Evolutionary conservation across 2,113 vertebrate species (phyloP).

Genomic region (Pterocles gutturalis): DNA sequence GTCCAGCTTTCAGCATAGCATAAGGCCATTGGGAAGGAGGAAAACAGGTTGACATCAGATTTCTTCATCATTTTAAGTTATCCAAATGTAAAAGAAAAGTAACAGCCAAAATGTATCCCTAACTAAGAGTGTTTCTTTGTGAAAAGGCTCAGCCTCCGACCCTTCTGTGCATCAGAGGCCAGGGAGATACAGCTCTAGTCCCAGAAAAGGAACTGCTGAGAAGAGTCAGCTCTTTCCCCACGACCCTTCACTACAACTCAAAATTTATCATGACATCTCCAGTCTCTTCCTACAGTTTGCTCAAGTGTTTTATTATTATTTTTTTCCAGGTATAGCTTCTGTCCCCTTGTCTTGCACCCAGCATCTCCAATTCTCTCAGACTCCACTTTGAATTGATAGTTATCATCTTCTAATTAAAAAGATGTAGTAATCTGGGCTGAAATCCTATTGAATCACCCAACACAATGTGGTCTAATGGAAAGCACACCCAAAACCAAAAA

Average conservation of each 20-base stretch:
- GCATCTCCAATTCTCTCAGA: background rate
- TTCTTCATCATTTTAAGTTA: background rate
- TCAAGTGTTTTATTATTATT: background rate
- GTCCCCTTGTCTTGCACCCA: accelerated
- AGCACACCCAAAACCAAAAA: background rate
- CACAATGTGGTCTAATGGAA: background rate
- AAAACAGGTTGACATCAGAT: background rate
- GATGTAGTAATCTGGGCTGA: background rate
- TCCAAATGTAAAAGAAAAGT: background rate
- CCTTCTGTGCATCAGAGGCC: background rate
- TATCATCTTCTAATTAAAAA: background rate
- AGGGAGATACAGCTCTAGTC: background rate
- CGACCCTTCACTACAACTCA: background rate
- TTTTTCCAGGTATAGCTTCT: background rate
- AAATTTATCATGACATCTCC: background rate
- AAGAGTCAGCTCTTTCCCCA: background rate
- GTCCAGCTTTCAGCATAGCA: background rate
- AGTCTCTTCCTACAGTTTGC: background rate
- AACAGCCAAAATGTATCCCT: background rate
- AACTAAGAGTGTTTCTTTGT: background rate
- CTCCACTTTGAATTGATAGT: background rate
- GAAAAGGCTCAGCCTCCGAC: background rate
- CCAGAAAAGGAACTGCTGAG: background rate
- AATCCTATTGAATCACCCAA: background rate
- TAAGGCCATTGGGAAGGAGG: background rate